Base-by-base conservation (phyloP, 2,888 invertebrate species). In the Chymomyza procnemis region DNA sequence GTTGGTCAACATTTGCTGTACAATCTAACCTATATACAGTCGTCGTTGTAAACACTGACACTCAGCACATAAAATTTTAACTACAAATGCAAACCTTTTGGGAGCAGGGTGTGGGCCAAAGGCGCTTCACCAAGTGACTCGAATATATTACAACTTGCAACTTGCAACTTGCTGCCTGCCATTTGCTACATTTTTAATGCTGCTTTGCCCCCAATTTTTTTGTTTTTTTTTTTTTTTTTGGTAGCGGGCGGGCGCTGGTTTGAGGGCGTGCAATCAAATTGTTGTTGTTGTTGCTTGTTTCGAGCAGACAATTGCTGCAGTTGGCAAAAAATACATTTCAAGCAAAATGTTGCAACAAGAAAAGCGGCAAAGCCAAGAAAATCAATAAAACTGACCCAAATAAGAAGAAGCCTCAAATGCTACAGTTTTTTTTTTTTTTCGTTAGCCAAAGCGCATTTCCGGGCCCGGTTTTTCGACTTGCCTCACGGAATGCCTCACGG, bases 371-470 rank as follows among this genome's bases (percentile, higher is more conserved):
- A 30, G 14, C 6, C 55, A 64, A 50, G 63, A 81, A 85, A 81
- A 82, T 82, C 81, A 82, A 82, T 82, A 82, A 82, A 82, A 85
- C 78, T 82, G 81, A 82, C 81, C 81, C 85, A 82, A 82, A 82
- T 82, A 80, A 41, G 59, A 46, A 41, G 59, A 41, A 58, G 58
- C 67, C 66, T 63, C 58, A 58, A 67, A 62, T 34, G 69, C 30
- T 22, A 16, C 66, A 47, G 8, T 59, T 52, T 60, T 21, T 66
- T 54, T 64, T 73, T 69, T 59, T 52, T 60, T 21, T 66, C 57
- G 66, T 73, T 69, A 59, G 62, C 58, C 71, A 75, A 73, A 76
- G 81, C 82, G 82, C 82, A 85, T 79, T 85, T 81, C 81, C 85
- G 81, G 80, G 63, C n/a, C 9, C 34, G 12, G 34, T 12, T 41